Base-by-base conservation (phyloP, 2,113 vertebrate species). In the Morone chrysops region DNA sequence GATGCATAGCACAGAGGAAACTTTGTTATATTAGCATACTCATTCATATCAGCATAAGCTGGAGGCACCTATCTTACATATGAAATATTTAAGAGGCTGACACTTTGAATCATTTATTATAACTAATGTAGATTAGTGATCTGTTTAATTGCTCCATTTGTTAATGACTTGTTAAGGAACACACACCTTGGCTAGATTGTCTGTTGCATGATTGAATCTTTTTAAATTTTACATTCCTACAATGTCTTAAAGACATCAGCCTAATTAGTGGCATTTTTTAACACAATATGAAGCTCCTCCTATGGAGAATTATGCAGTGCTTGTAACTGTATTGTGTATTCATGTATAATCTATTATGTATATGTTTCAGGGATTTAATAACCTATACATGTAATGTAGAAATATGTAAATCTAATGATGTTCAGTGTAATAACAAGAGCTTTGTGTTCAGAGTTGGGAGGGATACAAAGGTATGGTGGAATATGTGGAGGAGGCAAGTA, bases 71-170 rank as follows among this genome's bases (percentile, higher is more conserved):
- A 67, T 68, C 78, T 75, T 11, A 80, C 38, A 11, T 59, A 48
- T 91, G 41, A 84, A 90, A 81, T 66, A 86, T 86, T 82, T 62
- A 85, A 62, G 41, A 59, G 79, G 65, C 76, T 83, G 54, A 80
- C 71, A 72, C 68, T 13, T 48, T 66, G 31, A 83, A 88, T 87
- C 69, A 80, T 85, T 88, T 38, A 85, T 66, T 78, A 48, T 54
- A 67, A 84, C 82, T 87, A 82, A 89, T 83, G 56, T 40, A 67
- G 66, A 85, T 75, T n/a, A n/a, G 31, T 50, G 51, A 83, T 67
- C 45, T 53, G 45, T 77, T 71, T 80, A 90, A 85, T 72, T 65
- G 70, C 69, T 85, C 63, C 25, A 73, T 78, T 87, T 91, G 78
- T 86, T 75, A 66, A 17, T 67, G 41, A 81, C 67, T 82, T 71